A percentile compares a stretch with the other conserved stretches of the same genome.
These are phyloP conservation scores for Cremastobaeus sp. DNA, from an alignment of 2,888 invertebrate genomes.

Conservation along the genomic window DNA sequence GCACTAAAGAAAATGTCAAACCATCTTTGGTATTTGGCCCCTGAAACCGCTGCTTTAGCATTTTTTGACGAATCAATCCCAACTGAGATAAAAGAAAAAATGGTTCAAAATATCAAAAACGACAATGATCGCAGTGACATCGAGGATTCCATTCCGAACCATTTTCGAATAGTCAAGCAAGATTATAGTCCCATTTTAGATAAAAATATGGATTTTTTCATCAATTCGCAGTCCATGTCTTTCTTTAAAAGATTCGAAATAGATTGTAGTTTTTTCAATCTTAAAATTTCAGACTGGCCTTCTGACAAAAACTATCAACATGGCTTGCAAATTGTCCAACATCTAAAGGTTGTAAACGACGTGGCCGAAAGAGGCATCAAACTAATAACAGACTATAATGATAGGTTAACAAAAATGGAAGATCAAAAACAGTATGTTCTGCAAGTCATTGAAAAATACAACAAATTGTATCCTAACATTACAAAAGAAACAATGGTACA, in stretches of 20 bases:
- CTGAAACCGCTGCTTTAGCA: not conserved
- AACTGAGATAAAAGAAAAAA: not conserved
- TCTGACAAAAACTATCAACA: no score
- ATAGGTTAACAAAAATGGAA: conserved; percentile 18
- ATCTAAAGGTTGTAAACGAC: conserved; percentile 37
- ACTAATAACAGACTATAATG: conserved; percentile 32
- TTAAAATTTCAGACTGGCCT: conserved; percentile 21
- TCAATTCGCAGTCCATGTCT: conserved; percentile 21
- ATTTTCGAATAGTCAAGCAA: not conserved
- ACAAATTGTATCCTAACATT: conserved; percentile 10
- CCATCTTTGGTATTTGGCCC: no score
- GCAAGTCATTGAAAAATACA: conserved; percentile 23
- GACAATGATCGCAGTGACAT: not conserved
- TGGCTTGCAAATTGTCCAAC: no score
- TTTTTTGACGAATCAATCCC: not conserved
- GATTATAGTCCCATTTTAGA: not conserved
- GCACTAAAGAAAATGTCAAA: no score
- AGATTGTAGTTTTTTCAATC: conserved; percentile 24
- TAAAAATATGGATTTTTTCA: conserved; percentile 32
- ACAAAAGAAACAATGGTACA: conserved; percentile 3
- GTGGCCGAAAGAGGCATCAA: conserved; percentile 30
- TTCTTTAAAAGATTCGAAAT: conserved; percentile 46
- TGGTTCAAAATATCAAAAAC: not conserved
- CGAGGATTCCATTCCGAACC: not conserved
- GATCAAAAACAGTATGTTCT: conserved; percentile 35